These are phyloP conservation scores for Cuculus canorus DNA, from an alignment of 2,797 vertebrate genomes.

Conservation along the genomic window DNA sequence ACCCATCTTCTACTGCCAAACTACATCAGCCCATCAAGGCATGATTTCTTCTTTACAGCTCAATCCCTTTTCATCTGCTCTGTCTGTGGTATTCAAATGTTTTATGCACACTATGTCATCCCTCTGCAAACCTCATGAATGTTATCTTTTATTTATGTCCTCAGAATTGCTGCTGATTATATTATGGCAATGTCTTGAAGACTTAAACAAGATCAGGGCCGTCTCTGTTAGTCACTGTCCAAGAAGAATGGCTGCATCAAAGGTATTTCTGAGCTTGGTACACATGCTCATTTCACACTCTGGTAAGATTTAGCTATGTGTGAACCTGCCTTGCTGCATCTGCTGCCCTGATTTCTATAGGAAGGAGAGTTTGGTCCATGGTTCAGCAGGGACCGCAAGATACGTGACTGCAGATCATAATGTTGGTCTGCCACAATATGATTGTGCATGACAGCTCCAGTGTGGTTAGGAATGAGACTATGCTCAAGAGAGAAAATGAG, in stretches of 20 bases:
- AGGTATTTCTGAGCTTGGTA: background rate
- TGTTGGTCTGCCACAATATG: background rate
- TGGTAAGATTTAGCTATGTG: background rate
- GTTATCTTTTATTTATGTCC: constrained; percentile 63
- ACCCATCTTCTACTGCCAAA: constrained; percentile 41
- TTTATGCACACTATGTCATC: constrained; percentile 48
- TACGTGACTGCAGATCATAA: fast-evolving
- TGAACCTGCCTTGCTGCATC: background rate
- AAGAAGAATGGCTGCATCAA: background rate
- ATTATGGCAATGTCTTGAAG: constrained; percentile 41
- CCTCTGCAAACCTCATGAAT: constrained; percentile 59
- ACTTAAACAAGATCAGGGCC: constrained; percentile 44
- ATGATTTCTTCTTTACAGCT: constrained; percentile 56
- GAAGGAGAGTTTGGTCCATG: background rate
- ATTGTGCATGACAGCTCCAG: background rate
- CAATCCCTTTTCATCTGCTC: constrained; percentile 51
- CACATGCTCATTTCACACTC: background rate
- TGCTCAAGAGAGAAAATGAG: background rate
- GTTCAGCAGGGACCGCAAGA: background rate
- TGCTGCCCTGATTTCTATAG: background rate
- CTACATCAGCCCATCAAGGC: constrained; percentile 38
- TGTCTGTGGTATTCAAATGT: constrained; percentile 55
- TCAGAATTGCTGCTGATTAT: constrained; percentile 59
- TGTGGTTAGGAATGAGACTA: background rate
- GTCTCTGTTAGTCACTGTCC: background rate